Conservation (phyloP, 1,140 invertebrate genomes). For the Aphis gossypii region DNA sequence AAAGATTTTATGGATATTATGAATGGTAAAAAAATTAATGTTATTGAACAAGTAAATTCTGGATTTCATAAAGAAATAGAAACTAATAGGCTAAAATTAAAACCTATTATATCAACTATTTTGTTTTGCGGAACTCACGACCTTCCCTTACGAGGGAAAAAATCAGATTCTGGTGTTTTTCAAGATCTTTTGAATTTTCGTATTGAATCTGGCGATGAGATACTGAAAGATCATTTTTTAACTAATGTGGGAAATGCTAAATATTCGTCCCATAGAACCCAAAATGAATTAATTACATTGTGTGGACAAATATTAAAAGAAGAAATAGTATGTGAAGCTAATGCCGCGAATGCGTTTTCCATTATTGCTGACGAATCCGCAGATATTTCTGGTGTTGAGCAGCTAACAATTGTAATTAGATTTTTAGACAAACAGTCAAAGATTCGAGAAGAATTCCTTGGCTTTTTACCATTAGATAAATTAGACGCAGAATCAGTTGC, state of each 20-base stretch:
- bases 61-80: background rate
- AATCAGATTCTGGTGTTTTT: background rate
- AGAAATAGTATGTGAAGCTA: background rate
- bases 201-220: background rate
- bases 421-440: too few species aligned
- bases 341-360: too few species aligned
- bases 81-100: constrained; percentile 5
- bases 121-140: background rate
- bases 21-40: background rate
- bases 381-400: too few species aligned
- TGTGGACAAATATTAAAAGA: background rate
- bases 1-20: constrained; percentile 28
- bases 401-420: too few species aligned
- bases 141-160: background rate
- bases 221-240: background rate
- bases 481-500: constrained; percentile 17
- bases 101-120: constrained; percentile 2
- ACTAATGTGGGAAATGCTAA: background rate
- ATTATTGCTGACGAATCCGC: too few species aligned
- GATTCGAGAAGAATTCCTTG: too few species aligned
- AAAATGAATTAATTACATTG: background rate
- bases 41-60: background rate
- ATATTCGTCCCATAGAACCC: background rate
- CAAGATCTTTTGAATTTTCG: background rate
- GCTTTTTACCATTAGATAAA: constrained; percentile 12